Percentiles rank a stretch among this genome's conserved stretches.
phyloP scores from a whole-genome alignment of 2,797 vertebrate species.

The Sus cebifrons region DNA sequence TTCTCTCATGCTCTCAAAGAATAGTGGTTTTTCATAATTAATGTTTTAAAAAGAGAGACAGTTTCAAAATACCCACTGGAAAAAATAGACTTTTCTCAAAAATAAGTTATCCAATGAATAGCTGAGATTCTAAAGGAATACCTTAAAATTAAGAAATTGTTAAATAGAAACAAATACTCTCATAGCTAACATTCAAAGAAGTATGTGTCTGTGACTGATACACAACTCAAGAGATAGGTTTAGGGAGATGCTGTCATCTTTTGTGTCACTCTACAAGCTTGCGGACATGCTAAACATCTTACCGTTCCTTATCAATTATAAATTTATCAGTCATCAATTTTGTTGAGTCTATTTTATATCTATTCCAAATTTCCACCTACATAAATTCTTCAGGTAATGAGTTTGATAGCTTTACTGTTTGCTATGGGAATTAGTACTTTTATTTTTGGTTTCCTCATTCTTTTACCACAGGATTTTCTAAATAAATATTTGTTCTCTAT shows the following conservation, averaged over 20 bases:
- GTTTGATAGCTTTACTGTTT: not conserved
- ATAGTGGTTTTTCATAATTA: conserved; percentile 36
- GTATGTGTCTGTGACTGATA: not conserved
- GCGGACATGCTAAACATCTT: not conserved
- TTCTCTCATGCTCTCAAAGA: conserved; percentile 22
- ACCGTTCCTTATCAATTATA: not conserved
- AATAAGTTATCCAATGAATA: not conserved
- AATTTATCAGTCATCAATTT: not conserved
- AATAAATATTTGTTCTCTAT: not conserved
- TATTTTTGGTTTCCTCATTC: not conserved
- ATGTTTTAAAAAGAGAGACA: not conserved
- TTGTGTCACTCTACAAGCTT: not conserved
- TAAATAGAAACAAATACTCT: not conserved
- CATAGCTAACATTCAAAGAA: not conserved
- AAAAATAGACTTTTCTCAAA: not conserved
- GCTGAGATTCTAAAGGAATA: conserved; percentile 18
- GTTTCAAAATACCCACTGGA: conserved; percentile 41
- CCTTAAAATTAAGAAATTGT: not conserved
- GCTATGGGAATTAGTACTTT: not conserved
- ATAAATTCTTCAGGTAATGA: not conserved
- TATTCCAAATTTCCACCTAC: not conserved
- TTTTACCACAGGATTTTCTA: not conserved
- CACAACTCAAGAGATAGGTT: not conserved
- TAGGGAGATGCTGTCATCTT: not conserved
- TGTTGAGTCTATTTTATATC: not conserved